A percentile compares a stretch with the other conserved stretches of the same genome.
Evolutionary conservation across 2,113 vertebrate genomes (phyloP).

Genomic region (Alosa alosa): DNA sequence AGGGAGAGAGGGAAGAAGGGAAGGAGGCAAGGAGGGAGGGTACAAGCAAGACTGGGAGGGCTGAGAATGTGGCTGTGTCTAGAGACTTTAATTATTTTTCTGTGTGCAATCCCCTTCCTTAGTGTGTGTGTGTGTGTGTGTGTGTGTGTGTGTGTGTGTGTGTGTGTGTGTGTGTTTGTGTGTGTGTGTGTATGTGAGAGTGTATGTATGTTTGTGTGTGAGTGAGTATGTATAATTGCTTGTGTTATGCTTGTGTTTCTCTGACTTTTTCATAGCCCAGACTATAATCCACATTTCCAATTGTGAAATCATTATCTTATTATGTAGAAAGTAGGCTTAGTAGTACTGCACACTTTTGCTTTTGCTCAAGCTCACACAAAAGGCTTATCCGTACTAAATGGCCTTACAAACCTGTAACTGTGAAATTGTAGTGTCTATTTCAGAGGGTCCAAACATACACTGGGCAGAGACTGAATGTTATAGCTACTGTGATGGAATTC

Average conservation of each 20-base stretch:
- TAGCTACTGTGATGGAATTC: too few species aligned
- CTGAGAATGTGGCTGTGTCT: neutral
- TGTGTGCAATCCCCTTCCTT: neutral
- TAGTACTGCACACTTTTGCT: neutral
- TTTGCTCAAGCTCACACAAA: neutral
- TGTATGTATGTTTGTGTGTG: too few species aligned
- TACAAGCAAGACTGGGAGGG: constrained; percentile 47
- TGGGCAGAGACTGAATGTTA: too few species aligned
- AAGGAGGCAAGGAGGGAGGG: neutral
- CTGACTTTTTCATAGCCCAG: neutral
- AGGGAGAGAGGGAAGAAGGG: neutral
- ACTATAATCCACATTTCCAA: neutral
- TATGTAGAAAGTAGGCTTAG: neutral
- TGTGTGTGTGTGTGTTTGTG: too few species aligned
- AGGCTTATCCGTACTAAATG: neutral
- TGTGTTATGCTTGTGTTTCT: neutral
- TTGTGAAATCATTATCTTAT: too few species aligned
- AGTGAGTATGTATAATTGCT: neutral
- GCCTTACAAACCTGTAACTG: neutral
- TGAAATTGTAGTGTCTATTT: too few species aligned
- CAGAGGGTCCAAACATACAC: too few species aligned
- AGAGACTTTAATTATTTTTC: neutral
- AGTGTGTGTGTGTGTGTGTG: neutral
- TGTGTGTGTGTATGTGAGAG: neutral
- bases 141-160: neutral